Evolutionary conservation across 2,888 invertebrate genomes (phyloP), one percentile per base, ranked within the genome.

Genomic region (Caenorhabditis zanzibari): DNA sequence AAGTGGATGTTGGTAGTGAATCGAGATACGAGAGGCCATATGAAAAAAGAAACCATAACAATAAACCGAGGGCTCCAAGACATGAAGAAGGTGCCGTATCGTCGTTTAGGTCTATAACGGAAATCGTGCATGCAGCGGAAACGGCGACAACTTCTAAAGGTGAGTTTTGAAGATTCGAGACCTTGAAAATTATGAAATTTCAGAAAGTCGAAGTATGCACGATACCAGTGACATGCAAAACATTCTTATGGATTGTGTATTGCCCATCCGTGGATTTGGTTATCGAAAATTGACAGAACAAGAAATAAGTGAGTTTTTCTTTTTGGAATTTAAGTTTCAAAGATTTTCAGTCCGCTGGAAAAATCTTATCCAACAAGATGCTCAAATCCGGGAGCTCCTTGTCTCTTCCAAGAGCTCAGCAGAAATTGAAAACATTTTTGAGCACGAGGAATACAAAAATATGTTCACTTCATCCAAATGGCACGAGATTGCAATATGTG

Each of bases 51-150:
- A 35, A 54, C 10, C n/a, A 19, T 19, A 58, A 38, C 14, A 38
- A 6, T 41, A 41, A 24, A 35, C 38, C 66, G 26, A 54, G 59
- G n/a, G 5, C n/a, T 0, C 28, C 38, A 6, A 38, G n/a, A 28
- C 24, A 22, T 35, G 84, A 84, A 44, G 85, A 86, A 7, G 47
- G 54, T 14, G 87, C 86, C 3, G 81, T 89, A 4, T 89, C 88
- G n/a, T 88, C 88, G 7, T 87, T 87, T 35, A 85, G 90, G 16
- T 90, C 90, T 16, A 90, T 91, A 16, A 91, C 91, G 7, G 91
- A 91, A 80, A 91, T 91, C 35, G 90, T 91, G 52, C 89, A 90
- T 38, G 87, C 90, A 4, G 91, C 91, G 5, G 91, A 91, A 59
- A 91, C 90, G 10, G 82, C 83, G 1, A 77, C 74, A 26, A 38